phyloP scores from a whole-genome alignment of 2,888 invertebrate species.

The Ectemnius cavifrons region DNA sequence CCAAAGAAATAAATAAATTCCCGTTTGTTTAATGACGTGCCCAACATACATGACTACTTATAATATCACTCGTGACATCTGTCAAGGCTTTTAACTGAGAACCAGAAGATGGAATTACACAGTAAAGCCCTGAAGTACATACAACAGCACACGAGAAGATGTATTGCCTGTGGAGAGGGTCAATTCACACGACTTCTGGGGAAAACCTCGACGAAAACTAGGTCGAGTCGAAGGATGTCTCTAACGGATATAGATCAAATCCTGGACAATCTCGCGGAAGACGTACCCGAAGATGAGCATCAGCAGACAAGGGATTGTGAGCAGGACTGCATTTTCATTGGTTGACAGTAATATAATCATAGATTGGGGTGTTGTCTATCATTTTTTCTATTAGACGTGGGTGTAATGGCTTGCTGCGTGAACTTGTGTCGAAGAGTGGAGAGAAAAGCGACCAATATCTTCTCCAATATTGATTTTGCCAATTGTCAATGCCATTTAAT shows the following conservation, averaged over 20 bases:
- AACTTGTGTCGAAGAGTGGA: slow-evolving; percentile 33
- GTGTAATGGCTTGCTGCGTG: slow-evolving; percentile 15
- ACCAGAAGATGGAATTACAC: slow-evolving; percentile 83
- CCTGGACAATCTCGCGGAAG: slow-evolving; percentile 27
- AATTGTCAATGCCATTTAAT: slow-evolving; percentile 82
- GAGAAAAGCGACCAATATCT: slow-evolving; percentile 73
- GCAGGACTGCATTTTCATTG: too few relatives aligned
- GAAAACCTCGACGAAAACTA: slow-evolving; percentile 42
- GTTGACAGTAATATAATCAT: neutral
- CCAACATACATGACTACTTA: neutral
- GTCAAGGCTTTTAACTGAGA: slow-evolving; percentile 81
- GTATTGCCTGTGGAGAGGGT: slow-evolving; percentile 81
- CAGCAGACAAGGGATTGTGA: neutral
- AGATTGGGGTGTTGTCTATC: neutral
- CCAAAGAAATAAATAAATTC: too few relatives aligned
- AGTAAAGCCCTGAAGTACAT: slow-evolving; percentile 81
- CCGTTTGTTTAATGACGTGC: too few relatives aligned
- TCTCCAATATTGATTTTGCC: slow-evolving; percentile 80
- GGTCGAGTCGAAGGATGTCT: too few relatives aligned
- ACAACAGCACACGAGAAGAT: slow-evolving; percentile 81
- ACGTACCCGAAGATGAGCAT: neutral
- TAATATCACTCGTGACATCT: slow-evolving; percentile 10
- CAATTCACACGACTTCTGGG: slow-evolving; percentile 80
- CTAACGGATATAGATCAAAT: slow-evolving; percentile 40
- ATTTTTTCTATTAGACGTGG: neutral